Evolutionary conservation across 2,888 invertebrate genomes (phyloP).

Genomic region (Clitarchus hookeri): DNA sequence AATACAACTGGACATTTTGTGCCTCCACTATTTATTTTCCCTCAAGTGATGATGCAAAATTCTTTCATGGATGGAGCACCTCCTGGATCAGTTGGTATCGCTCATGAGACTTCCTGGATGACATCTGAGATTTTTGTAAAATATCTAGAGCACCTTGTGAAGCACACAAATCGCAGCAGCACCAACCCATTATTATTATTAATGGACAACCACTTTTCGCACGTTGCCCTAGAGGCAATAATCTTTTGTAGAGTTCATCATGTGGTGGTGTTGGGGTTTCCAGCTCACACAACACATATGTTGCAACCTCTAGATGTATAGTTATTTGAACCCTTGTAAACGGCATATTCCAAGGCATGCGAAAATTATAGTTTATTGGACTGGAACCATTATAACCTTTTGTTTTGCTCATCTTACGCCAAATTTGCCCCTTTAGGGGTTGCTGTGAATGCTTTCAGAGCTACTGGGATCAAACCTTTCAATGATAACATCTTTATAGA

Average conservation of each 20-base stretch:
- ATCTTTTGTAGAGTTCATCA: neutral
- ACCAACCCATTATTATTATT: neutral
- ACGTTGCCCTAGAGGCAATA: neutral
- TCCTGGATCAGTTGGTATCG: too few relatives aligned
- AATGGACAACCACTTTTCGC: neutral
- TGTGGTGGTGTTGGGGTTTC: neutral
- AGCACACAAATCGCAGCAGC: too few relatives aligned
- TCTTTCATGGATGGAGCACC: too few relatives aligned
- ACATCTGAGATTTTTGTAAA: neutral
- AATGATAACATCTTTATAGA: neutral
- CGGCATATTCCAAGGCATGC: neutral
- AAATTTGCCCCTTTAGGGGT: neutral
- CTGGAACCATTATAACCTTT: neutral
- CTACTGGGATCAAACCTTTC: neutral
- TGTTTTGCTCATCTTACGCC: neutral
- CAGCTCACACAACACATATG: neutral
- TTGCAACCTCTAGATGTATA: neutral
- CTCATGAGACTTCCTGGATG: neutral
- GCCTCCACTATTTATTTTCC: too few relatives aligned
- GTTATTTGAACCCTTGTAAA: neutral
- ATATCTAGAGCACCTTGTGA: neutral
- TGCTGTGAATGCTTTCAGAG: neutral
- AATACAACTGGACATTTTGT: neutral
- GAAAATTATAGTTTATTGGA: neutral
- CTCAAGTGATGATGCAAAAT: too few relatives aligned